Conservation (phyloP, 2,113 vertebrate species). For the Sapayoa aenigma region DNA sequence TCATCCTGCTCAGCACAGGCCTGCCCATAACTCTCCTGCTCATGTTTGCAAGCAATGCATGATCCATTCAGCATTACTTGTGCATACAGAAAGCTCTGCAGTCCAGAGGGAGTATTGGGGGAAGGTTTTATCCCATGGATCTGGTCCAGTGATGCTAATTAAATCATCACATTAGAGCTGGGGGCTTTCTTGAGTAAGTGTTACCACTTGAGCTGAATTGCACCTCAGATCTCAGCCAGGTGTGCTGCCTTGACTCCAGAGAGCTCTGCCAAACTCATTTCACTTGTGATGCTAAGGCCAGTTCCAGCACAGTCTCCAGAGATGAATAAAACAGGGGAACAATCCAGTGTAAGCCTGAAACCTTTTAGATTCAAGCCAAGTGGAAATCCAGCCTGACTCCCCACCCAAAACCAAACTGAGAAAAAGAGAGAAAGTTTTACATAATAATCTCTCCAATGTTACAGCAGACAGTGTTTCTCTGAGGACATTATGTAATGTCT, state of each 20-base stretch:
- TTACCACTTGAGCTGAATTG: constrained; percentile 16
- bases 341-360: constrained; percentile 33
- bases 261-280: constrained; percentile 49
- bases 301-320: neutral
- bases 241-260: constrained; percentile 4
- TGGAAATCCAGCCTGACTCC: constrained; percentile 50
- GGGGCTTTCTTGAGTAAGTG: constrained; percentile 41
- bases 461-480: constrained; percentile 39
- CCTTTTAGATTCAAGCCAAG: constrained; percentile 45
- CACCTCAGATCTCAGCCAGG: neutral
- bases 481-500: constrained; percentile 59
- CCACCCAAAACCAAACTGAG: constrained; percentile 38
- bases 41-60: neutral
- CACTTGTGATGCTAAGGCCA: constrained; percentile 38
- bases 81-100: neutral
- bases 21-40: neutral
- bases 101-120: neutral
- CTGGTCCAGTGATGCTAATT: constrained; percentile 44
- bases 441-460: constrained; percentile 31
- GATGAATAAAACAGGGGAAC: constrained; percentile 13
- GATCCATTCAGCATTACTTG: neutral
- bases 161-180: constrained; percentile 52
- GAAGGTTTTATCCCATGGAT: constrained; percentile 12
- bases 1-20: neutral
- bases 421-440: constrained; percentile 46